Evolutionary conservation across 2,888 invertebrate genomes (phyloP).

Genomic region (Calephelis perditalis): DNA sequence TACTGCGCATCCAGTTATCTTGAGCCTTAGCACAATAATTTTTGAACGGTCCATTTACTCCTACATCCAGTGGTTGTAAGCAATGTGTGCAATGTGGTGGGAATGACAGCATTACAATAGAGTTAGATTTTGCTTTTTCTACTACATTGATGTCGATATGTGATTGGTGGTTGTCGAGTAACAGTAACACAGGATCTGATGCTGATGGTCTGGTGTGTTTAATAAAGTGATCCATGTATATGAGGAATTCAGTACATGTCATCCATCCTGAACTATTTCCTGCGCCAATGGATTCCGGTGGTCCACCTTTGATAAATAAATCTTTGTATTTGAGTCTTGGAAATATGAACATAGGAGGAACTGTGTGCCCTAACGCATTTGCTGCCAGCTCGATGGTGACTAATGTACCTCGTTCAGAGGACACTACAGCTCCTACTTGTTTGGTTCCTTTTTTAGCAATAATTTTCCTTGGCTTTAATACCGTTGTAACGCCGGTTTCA

Average conservation of each 20-base stretch:
- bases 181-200: neutral
- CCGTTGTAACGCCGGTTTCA: neutral
- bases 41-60: conserved; percentile 28
- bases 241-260: neutral
- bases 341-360: neutral
- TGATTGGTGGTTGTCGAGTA: neutral
- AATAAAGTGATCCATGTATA: neutral
- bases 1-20: conserved; percentile 27
- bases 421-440: neutral
- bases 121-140: neutral
- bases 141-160: neutral
- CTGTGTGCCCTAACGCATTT: neutral
- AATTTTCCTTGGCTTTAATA: neutral
- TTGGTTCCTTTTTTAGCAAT: neutral
- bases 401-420: neutral
- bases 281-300: neutral
- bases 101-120: neutral
- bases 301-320: neutral
- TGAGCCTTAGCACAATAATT: conserved; percentile 27
- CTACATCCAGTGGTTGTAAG: neutral
- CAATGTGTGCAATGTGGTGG: neutral
- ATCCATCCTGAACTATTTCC: neutral
- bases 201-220: neutral
- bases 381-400: neutral
- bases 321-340: neutral